phyloP scores from a whole-genome alignment of 30 jellyfish, hydroid and myxozoan genomes.

The Hydractinia echinata region DNA sequence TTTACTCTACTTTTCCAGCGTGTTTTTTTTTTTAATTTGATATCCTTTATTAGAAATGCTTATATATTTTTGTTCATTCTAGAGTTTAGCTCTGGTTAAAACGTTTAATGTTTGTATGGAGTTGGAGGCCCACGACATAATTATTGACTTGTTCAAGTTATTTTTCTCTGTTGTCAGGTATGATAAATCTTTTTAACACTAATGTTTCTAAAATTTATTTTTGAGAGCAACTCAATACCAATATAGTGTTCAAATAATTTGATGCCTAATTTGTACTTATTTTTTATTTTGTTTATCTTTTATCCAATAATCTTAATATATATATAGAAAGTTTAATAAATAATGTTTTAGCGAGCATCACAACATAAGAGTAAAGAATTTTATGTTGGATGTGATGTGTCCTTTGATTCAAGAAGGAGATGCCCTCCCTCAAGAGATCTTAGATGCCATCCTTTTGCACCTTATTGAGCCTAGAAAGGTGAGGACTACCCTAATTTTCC shows the following conservation, averaged over 20 bases:
- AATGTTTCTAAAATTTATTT: no score
- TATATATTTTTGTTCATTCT: neutral
- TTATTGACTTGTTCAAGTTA: conserved; percentile 49
- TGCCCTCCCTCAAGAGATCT: conserved; percentile 70
- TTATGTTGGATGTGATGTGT: conserved; percentile 73
- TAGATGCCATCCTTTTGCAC: conserved; percentile 59
- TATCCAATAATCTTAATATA: no score
- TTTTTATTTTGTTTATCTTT: no score
- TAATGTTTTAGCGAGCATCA: conserved; percentile 60
- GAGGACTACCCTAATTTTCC: neutral
- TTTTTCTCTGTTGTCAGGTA: conserved; percentile 72
- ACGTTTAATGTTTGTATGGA: conserved; percentile 84
- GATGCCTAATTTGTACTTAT: no score
- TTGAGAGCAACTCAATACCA: no score
- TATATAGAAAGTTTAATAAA: neutral
- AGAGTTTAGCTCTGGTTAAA: conserved; percentile 82
- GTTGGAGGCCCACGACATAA: conserved; percentile 69
- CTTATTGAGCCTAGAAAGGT: conserved; percentile 73
- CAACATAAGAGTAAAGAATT: conserved; percentile 52
- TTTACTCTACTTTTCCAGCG: neutral
- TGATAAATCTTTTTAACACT: neutral
- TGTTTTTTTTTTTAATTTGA: neutral
- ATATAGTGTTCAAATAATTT: no score
- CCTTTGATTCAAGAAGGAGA: conserved; percentile 80
- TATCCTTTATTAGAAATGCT: neutral